Evolutionary conservation across 2,888 invertebrate species (phyloP).

Genomic region (Andrena bicolor): DNA sequence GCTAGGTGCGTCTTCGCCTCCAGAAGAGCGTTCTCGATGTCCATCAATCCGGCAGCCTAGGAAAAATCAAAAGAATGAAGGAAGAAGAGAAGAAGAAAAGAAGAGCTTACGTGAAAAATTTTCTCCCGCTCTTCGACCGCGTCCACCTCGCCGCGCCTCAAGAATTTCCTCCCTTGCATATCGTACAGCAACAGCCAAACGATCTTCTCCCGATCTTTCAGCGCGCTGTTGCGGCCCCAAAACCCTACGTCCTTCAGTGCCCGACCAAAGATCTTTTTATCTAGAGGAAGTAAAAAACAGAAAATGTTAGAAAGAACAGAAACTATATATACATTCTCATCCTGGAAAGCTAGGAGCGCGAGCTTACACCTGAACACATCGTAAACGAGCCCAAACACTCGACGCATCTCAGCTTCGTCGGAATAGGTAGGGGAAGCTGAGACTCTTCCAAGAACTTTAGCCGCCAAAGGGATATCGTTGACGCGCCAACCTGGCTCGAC

Average conservation of each 20-base stretch:
- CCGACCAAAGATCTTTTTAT: conserved; percentile 89
- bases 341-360: too few species aligned
- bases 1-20: conserved; percentile 89
- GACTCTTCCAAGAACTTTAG: conserved; percentile 71
- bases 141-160: conserved; percentile 68
- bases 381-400: conserved; percentile 90
- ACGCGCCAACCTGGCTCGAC: conserved; percentile 79
- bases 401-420: conserved; percentile 91
- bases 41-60: conserved; percentile 82
- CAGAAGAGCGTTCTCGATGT: conserved; percentile 89
- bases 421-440: conserved; percentile 65
- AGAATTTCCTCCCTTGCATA: conserved; percentile 88
- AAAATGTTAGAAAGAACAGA: too few species aligned
- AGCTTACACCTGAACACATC: conserved; percentile 91
- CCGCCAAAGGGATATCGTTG: conserved; percentile 79
- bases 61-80: background rate
- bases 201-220: conserved; percentile 82
- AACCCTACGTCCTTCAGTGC: conserved; percentile 89
- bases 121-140: conserved; percentile 68
- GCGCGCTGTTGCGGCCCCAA: conserved; percentile 86
- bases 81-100: background rate
- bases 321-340: too few species aligned
- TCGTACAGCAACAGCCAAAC: conserved; percentile 91
- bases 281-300: conserved; percentile 85
- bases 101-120: conserved; percentile 67